phyloP scores from a whole-genome alignment of 2,888 invertebrate species.

The Deilephila porcellus region DNA sequence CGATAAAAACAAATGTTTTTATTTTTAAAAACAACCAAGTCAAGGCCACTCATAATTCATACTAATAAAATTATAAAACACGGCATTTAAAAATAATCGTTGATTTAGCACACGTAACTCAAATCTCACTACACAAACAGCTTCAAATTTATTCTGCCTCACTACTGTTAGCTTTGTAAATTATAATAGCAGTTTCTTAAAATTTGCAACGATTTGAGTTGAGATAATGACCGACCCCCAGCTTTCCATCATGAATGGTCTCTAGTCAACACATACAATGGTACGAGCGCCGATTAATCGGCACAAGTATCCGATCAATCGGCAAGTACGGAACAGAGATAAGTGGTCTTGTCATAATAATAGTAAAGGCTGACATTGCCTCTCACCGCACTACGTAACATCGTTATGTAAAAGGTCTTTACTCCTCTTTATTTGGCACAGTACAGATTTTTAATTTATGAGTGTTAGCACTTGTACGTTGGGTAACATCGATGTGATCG shows the following conservation, averaged over 20 bases:
- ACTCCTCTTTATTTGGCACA: slow-evolving; percentile 83
- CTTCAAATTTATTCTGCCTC: not conserved
- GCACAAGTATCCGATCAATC: slow-evolving; percentile 38
- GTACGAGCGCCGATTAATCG: slow-evolving; percentile 33
- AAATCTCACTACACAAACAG: not conserved
- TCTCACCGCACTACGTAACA: slow-evolving; percentile 80
- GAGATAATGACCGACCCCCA: slow-evolving; percentile 59
- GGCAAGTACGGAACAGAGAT: slow-evolving; percentile 49
- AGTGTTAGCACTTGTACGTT: slow-evolving; percentile 71
- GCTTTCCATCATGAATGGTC: slow-evolving; percentile 48
- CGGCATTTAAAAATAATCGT: not conserved
- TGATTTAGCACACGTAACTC: not conserved
- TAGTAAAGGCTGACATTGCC: slow-evolving; percentile 79
- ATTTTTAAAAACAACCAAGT: not conserved
- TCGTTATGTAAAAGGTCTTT: slow-evolving; percentile 82
- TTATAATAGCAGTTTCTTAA: slow-evolving; percentile 44
- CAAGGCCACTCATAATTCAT: not conserved
- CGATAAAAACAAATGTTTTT: not conserved
- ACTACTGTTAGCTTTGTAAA: slow-evolving; percentile 10
- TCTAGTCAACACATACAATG: slow-evolving; percentile 38
- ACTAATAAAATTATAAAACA: not conserved
- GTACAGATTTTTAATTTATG: slow-evolving; percentile 75
- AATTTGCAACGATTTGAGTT: slow-evolving; percentile 58
- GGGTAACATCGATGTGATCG: slow-evolving; percentile 56
- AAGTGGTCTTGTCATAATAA: slow-evolving; percentile 68